Base-by-base conservation (phyloP, 2,888 invertebrate genomes). In the Epirrita christyi region DNA sequence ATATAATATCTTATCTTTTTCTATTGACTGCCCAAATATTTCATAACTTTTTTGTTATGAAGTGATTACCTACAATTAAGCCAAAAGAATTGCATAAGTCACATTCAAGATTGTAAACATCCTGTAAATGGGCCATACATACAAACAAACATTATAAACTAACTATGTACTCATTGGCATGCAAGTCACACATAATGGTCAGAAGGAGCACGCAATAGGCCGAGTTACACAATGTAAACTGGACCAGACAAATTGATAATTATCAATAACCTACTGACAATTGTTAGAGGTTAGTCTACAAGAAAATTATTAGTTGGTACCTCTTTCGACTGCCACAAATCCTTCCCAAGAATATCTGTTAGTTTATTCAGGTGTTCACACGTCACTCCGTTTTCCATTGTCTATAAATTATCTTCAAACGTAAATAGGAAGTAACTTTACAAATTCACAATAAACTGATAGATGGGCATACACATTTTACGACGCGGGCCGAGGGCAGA, bases 301-400 rank as follows among this genome's bases (percentile, higher is more conserved):
- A 69, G 76, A 51, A 55, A 51, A 48, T 34, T 38, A 28, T 9
- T 32, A 29, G 28, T 15, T 60, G 73, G 79, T 75, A 92, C 92
- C 83, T 92, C 91, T 72, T 87, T 92, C 47, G 85, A 73, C 67
- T 86, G 85, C 90, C 90, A 92, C 61, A 91, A 71, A 49, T 92
- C 88, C 72, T 86, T 87, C 58, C 78, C 86, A 14, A 91, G 78
- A 55, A 73, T 71, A 60, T 88, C 87, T 56, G 83, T 79, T 40
- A 92, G 75, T 65, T 87, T 89, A 71, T 91, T 90, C 45, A 92
- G 78, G 75, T 92, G 92, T 61, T 92, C 91, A 78, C 92, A 92
- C 55, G 90, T 91, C 72, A 85, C 82, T 72, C 85, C 86, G 82
- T 83, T 89, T 81, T 91, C 88, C 91, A 91, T 92, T 77, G 66